Conservation (phyloP, 2,888 invertebrate genomes). For the Hylaea fasciaria region DNA sequence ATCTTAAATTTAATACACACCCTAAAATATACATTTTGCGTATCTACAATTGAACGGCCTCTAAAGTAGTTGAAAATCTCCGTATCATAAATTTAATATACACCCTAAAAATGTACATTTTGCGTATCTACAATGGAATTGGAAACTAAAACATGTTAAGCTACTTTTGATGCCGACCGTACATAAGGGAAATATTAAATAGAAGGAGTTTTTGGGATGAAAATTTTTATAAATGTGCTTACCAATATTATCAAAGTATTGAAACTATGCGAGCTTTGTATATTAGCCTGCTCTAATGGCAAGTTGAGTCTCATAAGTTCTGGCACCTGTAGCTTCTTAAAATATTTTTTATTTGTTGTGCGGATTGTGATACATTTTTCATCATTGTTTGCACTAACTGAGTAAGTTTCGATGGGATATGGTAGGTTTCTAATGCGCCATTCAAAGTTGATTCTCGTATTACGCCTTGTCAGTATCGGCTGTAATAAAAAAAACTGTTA, state of each 20-base stretch:
- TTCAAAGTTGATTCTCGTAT: conserved; percentile 90
- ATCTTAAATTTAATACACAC: too few relatives aligned
- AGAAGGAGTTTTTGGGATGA: too few relatives aligned
- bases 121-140: too few relatives aligned
- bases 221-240: conserved; percentile 55
- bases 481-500: conserved; percentile 63
- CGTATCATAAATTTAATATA: too few relatives aligned
- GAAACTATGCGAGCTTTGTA: conserved; percentile 89
- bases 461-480: conserved; percentile 88
- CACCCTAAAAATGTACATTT: too few relatives aligned
- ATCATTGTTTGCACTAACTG: conserved; percentile 87
- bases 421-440: conserved; percentile 93
- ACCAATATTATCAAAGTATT: conserved; percentile 91
- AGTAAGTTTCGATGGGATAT: conserved; percentile 89
- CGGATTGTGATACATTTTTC: conserved; percentile 87
- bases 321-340: conserved; percentile 88
- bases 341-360: conserved; percentile 93
- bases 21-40: too few relatives aligned
- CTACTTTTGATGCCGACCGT: too few relatives aligned
- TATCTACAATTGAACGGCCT: too few relatives aligned
- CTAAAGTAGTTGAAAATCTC: too few relatives aligned
- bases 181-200: too few relatives aligned
- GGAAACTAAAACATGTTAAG: too few relatives aligned
- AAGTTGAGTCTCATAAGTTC: conserved; percentile 88
- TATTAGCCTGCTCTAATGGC: conserved; percentile 85